Evolutionary conservation across 2,797 vertebrate genomes (phyloP).

Genomic region (Lophotriccus pileatus): DNA sequence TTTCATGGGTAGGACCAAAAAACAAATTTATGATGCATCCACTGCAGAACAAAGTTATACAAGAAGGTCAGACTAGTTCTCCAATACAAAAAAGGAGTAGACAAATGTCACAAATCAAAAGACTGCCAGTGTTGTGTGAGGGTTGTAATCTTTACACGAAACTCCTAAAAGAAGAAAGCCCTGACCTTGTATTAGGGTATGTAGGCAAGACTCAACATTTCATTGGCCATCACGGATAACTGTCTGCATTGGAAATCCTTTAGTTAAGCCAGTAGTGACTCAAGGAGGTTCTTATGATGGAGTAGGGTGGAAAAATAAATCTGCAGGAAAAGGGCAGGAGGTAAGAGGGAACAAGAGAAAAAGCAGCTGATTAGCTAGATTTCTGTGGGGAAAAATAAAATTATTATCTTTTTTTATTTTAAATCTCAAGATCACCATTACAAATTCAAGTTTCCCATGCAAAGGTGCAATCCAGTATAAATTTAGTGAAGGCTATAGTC

Average conservation of each 20-base stretch:
- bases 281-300: background rate
- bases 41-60: background rate
- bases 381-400: background rate
- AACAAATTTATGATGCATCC: background rate
- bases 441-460: slow-evolving; percentile 9
- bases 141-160: background rate
- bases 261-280: background rate
- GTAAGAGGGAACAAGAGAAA: background rate
- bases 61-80: background rate
- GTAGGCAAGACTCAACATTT: background rate
- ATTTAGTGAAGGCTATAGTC: background rate
- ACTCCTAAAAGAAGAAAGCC: background rate
- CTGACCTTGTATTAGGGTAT: background rate
- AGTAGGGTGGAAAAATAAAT: background rate
- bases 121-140: background rate
- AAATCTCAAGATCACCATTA: background rate
- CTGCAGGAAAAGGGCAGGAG: background rate
- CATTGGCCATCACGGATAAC: background rate
- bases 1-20: background rate
- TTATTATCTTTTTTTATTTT: background rate
- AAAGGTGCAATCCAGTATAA: slow-evolving; percentile 8
- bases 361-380: background rate
- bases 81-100: background rate
- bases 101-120: background rate
- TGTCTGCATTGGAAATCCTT: background rate